Conservation (phyloP, 2,797 vertebrate species). For the Crenichthys baileyi region DNA sequence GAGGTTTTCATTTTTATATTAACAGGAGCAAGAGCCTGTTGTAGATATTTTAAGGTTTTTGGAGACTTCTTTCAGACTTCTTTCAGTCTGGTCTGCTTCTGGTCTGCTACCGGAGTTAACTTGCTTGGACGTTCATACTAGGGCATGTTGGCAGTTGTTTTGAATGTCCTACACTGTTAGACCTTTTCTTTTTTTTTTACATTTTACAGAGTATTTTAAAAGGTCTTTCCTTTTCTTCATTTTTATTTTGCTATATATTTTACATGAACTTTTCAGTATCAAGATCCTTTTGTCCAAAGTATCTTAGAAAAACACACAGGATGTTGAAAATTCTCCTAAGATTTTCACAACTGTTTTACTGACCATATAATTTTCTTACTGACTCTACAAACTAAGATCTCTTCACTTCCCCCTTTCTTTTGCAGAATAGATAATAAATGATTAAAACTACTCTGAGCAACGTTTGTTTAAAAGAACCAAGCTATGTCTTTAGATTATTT, state of each 20-base stretch:
- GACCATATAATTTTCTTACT: no score
- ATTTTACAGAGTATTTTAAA: background rate
- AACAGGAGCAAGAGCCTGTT: no score
- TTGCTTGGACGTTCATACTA: background rate
- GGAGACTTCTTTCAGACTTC: no score
- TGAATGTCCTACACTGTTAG: no score
- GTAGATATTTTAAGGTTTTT: no score
- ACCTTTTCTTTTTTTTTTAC: no score
- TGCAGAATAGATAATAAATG: background rate
- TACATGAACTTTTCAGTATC: background rate
- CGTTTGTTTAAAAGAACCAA: background rate
- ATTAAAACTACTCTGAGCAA: background rate
- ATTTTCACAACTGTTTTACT: background rate
- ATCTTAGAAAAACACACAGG: background rate
- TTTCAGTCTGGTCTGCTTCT: no score
- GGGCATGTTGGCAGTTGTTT: no score
- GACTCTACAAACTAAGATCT: no score
- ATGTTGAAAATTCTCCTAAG: background rate
- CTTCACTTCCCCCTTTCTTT: no score
- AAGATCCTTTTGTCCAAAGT: background rate
- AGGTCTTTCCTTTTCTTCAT: background rate
- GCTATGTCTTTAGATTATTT: constrained; percentile 12
- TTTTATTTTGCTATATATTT: background rate
- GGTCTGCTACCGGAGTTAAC: no score
- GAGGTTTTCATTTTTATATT: no score